Conservation (phyloP, 2,113 vertebrate species). For the Siphamia tubifer region DNA sequence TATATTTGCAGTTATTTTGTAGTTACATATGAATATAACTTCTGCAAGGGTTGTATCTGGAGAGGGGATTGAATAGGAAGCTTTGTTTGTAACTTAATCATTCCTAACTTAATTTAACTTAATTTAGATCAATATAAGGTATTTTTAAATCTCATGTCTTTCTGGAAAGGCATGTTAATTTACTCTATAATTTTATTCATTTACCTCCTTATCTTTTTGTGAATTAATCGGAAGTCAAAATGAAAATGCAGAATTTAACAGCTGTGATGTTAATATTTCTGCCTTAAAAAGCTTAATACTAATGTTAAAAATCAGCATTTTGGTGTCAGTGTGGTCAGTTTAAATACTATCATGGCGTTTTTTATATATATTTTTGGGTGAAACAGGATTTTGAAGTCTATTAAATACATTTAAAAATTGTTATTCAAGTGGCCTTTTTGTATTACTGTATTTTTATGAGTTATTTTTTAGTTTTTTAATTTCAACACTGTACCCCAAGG, state of each 20-base stretch:
- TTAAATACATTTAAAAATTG: no score
- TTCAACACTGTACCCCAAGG: no score
- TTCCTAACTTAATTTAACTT: conserved; percentile 23
- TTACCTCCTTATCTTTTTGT: neutral
- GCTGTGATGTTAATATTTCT: neutral
- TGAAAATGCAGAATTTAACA: neutral
- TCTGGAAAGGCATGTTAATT: neutral
- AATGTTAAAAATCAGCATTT: neutral
- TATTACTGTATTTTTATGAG: no score
- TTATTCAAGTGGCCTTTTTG: no score
- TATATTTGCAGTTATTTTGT: no score
- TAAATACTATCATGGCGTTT: no score
- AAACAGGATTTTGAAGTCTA: no score
- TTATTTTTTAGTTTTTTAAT: no score
- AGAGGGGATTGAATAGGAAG: neutral
- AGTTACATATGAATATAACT: no score
- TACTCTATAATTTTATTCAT: conserved; percentile 42
- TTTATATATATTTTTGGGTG: no score
- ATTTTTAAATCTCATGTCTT: neutral
- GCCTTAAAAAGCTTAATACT: conserved; percentile 3
- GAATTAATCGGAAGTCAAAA: no score
- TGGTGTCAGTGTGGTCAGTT: neutral
- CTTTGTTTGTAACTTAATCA: neutral
- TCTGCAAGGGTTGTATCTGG: no score
- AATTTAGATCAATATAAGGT: neutral